These are phyloP conservation scores for Gymnothorax reevesii DNA, from an alignment of 2,797 vertebrate species.

Conservation along the genomic window DNA sequence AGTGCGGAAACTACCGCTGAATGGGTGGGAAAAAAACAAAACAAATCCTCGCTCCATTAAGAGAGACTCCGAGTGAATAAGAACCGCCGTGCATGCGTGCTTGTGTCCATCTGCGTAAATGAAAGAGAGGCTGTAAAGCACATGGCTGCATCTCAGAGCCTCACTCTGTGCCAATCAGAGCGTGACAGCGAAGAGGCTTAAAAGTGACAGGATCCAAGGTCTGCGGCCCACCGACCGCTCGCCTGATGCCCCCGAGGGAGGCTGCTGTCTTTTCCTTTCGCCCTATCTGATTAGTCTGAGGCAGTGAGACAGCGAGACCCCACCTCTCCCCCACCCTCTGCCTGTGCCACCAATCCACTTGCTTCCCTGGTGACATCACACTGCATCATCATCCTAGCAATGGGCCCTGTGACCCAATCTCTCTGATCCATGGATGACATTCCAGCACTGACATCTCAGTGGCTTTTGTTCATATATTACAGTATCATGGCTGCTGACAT, in stretches of 20 bases:
- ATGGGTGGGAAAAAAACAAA: background rate
- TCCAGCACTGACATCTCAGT: background rate
- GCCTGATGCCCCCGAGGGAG: conserved; percentile 20
- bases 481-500: background rate
- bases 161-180: conserved; percentile 31
- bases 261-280: conserved; percentile 1
- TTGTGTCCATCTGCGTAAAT: conserved; percentile 26
- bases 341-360: background rate
- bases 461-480: background rate
- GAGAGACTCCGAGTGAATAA: conserved; percentile 13
- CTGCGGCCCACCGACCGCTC: background rate
- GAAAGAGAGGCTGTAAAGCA: background rate
- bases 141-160: background rate
- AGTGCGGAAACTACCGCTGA: background rate
- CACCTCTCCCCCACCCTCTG: background rate
- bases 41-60: background rate
- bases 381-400: background rate
- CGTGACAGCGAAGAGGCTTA: conserved; percentile 23
- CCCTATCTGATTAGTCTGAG: conserved; percentile 19
- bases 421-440: background rate
- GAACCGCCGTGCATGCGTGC: conserved; percentile 17
- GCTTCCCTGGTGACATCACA: background rate
- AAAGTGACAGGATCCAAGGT: conserved; percentile 35
- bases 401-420: background rate
- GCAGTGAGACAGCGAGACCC: background rate